Evolutionary conservation across 2,797 vertebrate species (phyloP).

Genomic region (Myotis vivesi): DNA sequence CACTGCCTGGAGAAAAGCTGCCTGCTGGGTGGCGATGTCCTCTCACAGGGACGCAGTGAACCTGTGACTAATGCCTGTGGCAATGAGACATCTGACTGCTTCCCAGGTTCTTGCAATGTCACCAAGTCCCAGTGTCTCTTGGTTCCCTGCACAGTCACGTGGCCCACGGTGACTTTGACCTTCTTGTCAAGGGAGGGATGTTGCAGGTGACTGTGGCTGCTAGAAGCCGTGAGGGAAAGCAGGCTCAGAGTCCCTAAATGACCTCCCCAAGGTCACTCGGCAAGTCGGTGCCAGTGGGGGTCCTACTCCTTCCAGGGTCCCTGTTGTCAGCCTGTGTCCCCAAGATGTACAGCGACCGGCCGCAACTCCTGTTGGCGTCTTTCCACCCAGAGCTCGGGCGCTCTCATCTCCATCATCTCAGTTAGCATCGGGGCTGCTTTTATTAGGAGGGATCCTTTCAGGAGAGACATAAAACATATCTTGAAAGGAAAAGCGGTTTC

Average conservation of each 20-base stretch:
- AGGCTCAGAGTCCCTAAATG: background rate
- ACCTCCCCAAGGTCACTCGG: background rate
- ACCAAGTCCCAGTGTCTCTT: background rate
- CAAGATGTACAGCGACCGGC: accelerated
- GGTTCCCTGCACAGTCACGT: accelerated
- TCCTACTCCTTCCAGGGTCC: background rate
- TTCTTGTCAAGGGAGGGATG: accelerated
- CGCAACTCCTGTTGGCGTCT: background rate
- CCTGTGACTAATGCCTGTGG: accelerated
- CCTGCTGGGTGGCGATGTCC: background rate
- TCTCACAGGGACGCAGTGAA: accelerated
- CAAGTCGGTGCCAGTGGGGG: background rate
- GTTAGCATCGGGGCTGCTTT: background rate
- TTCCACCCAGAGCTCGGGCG: accelerated
- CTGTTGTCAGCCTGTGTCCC: accelerated
- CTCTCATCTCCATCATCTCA: background rate
- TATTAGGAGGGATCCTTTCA: slow-evolving; percentile 27
- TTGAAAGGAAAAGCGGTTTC: slow-evolving; percentile 34
- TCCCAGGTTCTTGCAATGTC: accelerated
- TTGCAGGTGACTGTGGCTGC: background rate
- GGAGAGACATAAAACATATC: slow-evolving; percentile 24
- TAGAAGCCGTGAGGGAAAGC: background rate
- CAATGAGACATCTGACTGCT: no score
- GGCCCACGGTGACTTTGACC: background rate
- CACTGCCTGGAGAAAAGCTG: background rate